A percentile compares a stretch with the other conserved stretches of the same genome.
Evolutionary conservation across 2,888 invertebrate genomes (phyloP).

Genomic region (Erpobdella octoculata): DNA sequence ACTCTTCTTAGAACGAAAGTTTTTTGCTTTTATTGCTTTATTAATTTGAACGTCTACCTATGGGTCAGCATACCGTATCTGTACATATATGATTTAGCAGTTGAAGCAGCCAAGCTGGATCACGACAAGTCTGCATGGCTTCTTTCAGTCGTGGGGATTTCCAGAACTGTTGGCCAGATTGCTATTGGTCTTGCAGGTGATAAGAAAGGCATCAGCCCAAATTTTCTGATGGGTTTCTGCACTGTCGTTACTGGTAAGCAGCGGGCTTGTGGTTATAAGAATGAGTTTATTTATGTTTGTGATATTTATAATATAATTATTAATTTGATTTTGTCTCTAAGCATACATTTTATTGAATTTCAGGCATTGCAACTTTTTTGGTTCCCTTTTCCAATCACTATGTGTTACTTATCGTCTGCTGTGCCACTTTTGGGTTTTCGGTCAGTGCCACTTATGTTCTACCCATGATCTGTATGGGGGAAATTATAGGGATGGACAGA

Average conservation of each 20-base stretch:
- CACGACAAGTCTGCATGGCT: constrained; percentile 58
- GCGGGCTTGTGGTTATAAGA: not conserved
- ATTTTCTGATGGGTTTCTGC: constrained; percentile 13
- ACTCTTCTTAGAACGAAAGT: constrained; percentile 28
- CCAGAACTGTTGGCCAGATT: constrained; percentile 68
- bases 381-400: not conserved
- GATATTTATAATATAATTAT: not conserved
- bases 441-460: constrained; percentile 22
- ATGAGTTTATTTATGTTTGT: not conserved
- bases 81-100: constrained; percentile 75
- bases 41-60: constrained; percentile 76
- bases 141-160: constrained; percentile 65
- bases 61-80: constrained; percentile 85
- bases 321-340: not conserved
- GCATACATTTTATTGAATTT: not conserved
- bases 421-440: constrained; percentile 3
- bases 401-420: not conserved
- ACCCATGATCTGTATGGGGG: constrained; percentile 25
- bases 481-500: constrained; percentile 18
- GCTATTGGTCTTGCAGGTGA: constrained; percentile 80
- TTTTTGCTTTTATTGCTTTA: constrained; percentile 60
- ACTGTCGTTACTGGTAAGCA: not conserved
- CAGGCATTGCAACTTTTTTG: constrained; percentile 16
- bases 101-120: constrained; percentile 43
- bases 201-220: constrained; percentile 32